These are phyloP conservation scores for Spatula versicolor DNA, from an alignment of 2,797 vertebrate genomes.

Conservation along the genomic window DNA sequence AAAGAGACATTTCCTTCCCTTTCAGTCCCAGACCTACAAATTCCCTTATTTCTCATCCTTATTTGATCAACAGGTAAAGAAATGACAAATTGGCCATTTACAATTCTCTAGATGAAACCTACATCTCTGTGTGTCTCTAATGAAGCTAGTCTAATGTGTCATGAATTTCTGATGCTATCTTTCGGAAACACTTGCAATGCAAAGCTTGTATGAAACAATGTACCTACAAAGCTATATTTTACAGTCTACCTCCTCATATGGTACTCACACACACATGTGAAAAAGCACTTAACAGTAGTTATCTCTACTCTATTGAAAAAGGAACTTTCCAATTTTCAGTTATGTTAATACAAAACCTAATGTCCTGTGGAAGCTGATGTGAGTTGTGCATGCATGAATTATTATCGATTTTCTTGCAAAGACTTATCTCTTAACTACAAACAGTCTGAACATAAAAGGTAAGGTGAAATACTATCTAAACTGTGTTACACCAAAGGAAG, in stretches of 20 bases:
- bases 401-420: constrained; percentile 70
- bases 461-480: constrained; percentile 58
- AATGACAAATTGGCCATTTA: constrained; percentile 41
- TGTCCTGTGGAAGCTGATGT: constrained; percentile 63
- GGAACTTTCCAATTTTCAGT: constrained; percentile 68
- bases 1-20: background rate
- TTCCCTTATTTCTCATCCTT: constrained; percentile 2
- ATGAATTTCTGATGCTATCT: constrained; percentile 29
- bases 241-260: background rate
- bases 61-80: constrained; percentile 48
- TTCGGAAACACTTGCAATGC: background rate
- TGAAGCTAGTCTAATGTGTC: constrained; percentile 7
- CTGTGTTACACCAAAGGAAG: constrained; percentile 40
- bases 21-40: background rate
- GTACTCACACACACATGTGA: background rate
- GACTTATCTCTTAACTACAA: constrained; percentile 67
- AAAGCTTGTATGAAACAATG: background rate
- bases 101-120: constrained; percentile 20
- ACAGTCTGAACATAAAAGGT: constrained; percentile 58
- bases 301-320: constrained; percentile 53
- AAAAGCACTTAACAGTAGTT: constrained; percentile 21
- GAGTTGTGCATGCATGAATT: constrained; percentile 62
- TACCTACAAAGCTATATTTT: background rate
- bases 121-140: background rate
- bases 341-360: constrained; percentile 61